Percentiles rank a stretch among this genome's conserved stretches.
Evolutionary conservation across 1,140 invertebrate species (phyloP).

Genomic region (Drosophila athabasca): DNA sequence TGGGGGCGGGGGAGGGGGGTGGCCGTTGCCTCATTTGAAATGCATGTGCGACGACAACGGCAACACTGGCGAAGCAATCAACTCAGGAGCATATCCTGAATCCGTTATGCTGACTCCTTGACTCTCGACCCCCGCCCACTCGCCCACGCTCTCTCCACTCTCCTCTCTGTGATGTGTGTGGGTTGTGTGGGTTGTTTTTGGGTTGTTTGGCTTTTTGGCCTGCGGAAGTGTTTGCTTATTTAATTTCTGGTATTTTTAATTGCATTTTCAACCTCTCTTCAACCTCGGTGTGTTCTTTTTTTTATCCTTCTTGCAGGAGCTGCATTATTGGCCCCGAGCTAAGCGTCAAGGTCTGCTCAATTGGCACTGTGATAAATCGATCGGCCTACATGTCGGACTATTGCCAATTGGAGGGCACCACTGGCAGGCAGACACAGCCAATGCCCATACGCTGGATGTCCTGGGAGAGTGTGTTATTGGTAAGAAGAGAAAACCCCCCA

Average conservation of each 20-base stretch:
- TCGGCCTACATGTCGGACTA: conserved; percentile 89
- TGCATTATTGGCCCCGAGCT: conserved; percentile 92
- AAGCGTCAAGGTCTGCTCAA: conserved; percentile 92
- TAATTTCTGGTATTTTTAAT: conserved; percentile 81
- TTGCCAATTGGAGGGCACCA: conserved; percentile 87
- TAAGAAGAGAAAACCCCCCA: conserved; percentile 83
- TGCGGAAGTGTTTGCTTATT: conserved; percentile 74
- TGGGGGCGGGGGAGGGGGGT: background rate
- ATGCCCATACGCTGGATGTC: conserved; percentile 92
- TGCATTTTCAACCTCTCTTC: conserved; percentile 65
- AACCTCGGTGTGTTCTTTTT: conserved; percentile 28
- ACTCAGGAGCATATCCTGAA: conserved; percentile 55
- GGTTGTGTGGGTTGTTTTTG: conserved; percentile 1
- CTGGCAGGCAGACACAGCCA: conserved; percentile 84
- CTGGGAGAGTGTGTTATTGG: conserved; percentile 93
- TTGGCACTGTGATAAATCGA: conserved; percentile 88
- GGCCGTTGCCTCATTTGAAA: conserved; percentile 62
- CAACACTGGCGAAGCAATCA: conserved; percentile 56
- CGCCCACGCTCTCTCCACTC: too few relatives aligned
- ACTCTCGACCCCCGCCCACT: conserved; percentile 1
- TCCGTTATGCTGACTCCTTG: conserved; percentile 33
- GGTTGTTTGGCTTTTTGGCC: conserved; percentile 57
- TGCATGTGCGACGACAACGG: conserved; percentile 49
- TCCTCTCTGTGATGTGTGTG: background rate
- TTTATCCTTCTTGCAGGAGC: conserved; percentile 87